Evolutionary conservation across 1,140 invertebrate species (phyloP).

Genomic region (Anthonomus grandis): DNA sequence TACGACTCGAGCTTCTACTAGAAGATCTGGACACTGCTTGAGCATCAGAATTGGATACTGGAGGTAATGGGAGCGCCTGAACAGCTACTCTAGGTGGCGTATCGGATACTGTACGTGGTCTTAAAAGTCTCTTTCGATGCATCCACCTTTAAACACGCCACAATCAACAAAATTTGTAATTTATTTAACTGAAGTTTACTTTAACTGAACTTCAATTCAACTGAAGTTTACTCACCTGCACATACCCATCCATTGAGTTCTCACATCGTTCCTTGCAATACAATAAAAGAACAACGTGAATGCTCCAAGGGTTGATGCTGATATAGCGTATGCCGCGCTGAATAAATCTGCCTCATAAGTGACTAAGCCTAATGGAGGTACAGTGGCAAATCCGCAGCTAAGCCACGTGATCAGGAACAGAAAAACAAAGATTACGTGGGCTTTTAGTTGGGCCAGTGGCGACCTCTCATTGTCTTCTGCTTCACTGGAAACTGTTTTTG

Average conservation of each 20-base stretch:
- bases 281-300: slow-evolving; percentile 86
- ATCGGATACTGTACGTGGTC: slow-evolving; percentile 64
- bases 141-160: slow-evolving; percentile 48
- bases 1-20: slow-evolving; percentile 58
- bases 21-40: slow-evolving; percentile 56
- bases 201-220: too few relatives aligned
- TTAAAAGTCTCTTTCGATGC: slow-evolving; percentile 58
- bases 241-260: slow-evolving; percentile 68
- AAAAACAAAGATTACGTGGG: slow-evolving; percentile 72
- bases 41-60: slow-evolving; percentile 30
- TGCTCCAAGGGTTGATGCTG: slow-evolving; percentile 67
- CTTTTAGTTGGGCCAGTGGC: slow-evolving; percentile 75
- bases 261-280: slow-evolving; percentile 76
- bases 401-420: slow-evolving; percentile 75
- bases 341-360: slow-evolving; percentile 74
- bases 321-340: slow-evolving; percentile 71
- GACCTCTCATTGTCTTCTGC: slow-evolving; percentile 79
- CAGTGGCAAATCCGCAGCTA: slow-evolving; percentile 65
- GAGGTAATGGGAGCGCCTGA: slow-evolving; percentile 44
- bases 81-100: slow-evolving; percentile 53
- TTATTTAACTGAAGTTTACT: too few relatives aligned
- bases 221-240: slow-evolving; percentile 48
- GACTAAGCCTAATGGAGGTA: slow-evolving; percentile 60
- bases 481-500: slow-evolving; percentile 65
- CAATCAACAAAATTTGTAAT: too few relatives aligned